Conservation (phyloP, 2,113 vertebrate species). For the Aramus guarauna region DNA sequence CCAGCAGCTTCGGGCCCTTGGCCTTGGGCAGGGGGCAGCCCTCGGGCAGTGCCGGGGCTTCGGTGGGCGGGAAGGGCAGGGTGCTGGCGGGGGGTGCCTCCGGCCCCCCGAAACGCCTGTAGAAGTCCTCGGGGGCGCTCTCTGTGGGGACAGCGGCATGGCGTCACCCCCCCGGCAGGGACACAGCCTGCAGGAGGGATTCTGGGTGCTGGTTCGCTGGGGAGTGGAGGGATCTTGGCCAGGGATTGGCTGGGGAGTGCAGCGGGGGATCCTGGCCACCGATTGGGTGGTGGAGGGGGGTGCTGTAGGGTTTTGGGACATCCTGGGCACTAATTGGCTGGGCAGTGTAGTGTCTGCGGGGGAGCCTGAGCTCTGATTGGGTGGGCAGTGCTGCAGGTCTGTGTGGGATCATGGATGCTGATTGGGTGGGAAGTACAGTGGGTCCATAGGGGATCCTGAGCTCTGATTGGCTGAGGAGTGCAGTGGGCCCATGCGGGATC, state of each 20-base stretch:
- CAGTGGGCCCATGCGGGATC: accelerated
- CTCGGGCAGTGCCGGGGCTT: slow-evolving; percentile 77
- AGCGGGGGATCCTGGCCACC: too few species aligned
- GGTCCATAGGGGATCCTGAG: accelerated
- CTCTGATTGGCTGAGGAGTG: neutral
- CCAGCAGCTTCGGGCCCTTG: slow-evolving; percentile 78
- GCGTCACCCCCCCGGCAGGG: neutral
- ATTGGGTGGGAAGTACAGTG: neutral
- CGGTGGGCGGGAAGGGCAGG: slow-evolving; percentile 80
- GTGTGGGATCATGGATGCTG: neutral
- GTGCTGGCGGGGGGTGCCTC: slow-evolving; percentile 65
- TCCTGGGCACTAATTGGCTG: accelerated
- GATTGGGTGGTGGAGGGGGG: too few species aligned
- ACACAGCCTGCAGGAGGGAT: too few species aligned
- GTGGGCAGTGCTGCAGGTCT: neutral
- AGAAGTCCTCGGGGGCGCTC: slow-evolving; percentile 80
- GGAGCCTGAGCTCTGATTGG: neutral
- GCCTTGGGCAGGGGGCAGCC: slow-evolving; percentile 78
- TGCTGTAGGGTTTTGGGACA: neutral
- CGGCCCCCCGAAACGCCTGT: slow-evolving; percentile 79
- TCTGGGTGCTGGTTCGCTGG: too few species aligned
- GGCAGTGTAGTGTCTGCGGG: neutral
- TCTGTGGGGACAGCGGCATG: slow-evolving; percentile 65
- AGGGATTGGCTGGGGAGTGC: too few species aligned
- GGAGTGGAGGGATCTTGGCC: too few species aligned